These are phyloP conservation scores for Onthophagus sagittarius DNA, from an alignment of 2,888 invertebrate species.

Conservation along the genomic window DNA sequence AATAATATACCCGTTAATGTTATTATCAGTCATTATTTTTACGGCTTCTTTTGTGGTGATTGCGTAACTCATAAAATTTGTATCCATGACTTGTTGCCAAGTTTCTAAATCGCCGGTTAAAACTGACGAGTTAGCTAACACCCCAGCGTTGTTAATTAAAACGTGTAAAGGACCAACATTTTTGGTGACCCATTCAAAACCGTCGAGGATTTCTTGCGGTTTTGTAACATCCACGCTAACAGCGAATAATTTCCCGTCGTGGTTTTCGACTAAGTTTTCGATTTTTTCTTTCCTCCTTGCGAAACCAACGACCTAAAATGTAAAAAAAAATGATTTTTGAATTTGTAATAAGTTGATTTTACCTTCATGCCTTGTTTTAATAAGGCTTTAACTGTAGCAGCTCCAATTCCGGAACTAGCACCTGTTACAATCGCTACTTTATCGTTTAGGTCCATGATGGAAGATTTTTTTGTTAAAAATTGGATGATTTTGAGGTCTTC, in stretches of 20 bases:
- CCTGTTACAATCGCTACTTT: slow-evolving; percentile 61
- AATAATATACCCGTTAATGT: slow-evolving; percentile 12
- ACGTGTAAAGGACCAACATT: slow-evolving; percentile 16
- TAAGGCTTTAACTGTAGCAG: slow-evolving; percentile 47
- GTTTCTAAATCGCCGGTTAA: background rate
- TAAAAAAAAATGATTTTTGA: background rate
- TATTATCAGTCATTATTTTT: slow-evolving; percentile 6
- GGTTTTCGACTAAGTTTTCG: background rate
- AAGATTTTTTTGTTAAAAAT: too few relatives aligned
- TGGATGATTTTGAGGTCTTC: too few relatives aligned
- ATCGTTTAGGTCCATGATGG: slow-evolving; percentile 57
- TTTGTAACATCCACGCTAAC: slow-evolving; percentile 10
- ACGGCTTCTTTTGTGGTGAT: slow-evolving; percentile 10
- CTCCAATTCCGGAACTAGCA: slow-evolving; percentile 59
- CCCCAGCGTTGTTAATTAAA: slow-evolving; percentile 15
- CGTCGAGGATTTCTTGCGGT: slow-evolving; percentile 12
- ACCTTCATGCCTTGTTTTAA: slow-evolving; percentile 47
- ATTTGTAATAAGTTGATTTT: background rate
- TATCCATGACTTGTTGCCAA: slow-evolving; percentile 12
- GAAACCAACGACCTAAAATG: background rate
- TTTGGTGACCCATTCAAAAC: slow-evolving; percentile 14
- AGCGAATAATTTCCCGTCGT: slow-evolving; percentile 7
- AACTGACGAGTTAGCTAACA: background rate
- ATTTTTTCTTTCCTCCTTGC: slow-evolving; percentile 1
- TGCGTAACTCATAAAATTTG: slow-evolving; percentile 1